These are phyloP conservation scores for Vidua macroura DNA, from an alignment of 2,113 vertebrate genomes.

Conservation along the genomic window DNA sequence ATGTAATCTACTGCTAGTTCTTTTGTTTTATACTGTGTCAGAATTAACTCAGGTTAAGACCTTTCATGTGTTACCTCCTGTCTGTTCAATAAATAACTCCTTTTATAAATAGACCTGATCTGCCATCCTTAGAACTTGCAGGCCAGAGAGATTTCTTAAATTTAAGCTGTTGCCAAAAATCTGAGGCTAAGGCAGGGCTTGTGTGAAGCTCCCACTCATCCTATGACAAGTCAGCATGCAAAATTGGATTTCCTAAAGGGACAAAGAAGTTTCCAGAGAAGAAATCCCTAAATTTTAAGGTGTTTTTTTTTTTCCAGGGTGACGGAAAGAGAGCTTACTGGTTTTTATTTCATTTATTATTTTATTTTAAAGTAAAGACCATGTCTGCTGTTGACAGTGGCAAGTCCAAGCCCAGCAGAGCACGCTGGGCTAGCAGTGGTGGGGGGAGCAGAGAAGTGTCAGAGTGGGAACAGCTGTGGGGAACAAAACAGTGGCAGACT, in stretches of 20 bases:
- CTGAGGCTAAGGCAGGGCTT: background rate
- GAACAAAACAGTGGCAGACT: background rate
- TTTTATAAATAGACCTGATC: background rate
- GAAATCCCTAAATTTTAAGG: background rate
- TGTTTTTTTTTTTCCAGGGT: background rate
- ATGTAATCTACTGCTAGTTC: background rate
- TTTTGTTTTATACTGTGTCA: background rate
- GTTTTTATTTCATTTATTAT: background rate
- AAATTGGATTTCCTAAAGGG: background rate
- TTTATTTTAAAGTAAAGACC: background rate
- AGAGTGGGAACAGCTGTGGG: background rate
- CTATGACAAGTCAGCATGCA: background rate
- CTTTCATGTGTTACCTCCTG: background rate
- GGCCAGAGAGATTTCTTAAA: background rate
- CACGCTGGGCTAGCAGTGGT: background rate
- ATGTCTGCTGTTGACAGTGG: rapidly evolving
- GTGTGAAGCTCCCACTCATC: rapidly evolving
- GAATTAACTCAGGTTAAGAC: background rate
- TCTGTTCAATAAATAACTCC: background rate
- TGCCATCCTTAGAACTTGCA: background rate
- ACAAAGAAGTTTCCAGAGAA: background rate
- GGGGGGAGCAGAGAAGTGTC: background rate
- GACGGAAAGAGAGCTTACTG: background rate
- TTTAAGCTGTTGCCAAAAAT: background rate
- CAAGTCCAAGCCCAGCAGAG: rapidly evolving